Conservation (phyloP, 2,113 vertebrate species). For the Lagenorhynchus albirostris region DNA sequence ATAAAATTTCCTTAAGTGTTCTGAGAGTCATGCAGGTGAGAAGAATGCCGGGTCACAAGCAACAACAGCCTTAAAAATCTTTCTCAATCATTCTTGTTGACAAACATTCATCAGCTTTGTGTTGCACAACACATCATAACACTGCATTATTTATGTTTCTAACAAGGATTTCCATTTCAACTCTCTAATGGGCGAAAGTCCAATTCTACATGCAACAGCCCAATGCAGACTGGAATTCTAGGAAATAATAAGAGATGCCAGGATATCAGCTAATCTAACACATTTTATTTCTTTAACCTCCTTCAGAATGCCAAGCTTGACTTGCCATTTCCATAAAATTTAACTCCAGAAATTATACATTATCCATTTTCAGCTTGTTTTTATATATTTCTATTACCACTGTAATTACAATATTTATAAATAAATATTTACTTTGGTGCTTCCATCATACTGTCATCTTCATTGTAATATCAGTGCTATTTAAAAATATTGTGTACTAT, state of each 20-base stretch:
- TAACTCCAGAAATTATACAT: background rate
- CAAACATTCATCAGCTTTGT: constrained; percentile 53
- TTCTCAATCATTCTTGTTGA: constrained; percentile 62
- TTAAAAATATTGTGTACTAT: background rate
- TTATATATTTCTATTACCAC: background rate
- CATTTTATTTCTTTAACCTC: background rate
- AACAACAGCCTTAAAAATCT: constrained; percentile 63
- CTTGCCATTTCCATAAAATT: background rate
- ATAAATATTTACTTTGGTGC: background rate
- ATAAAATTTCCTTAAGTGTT: constrained; percentile 62
- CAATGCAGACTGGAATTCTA: background rate
- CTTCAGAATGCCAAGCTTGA: background rate
- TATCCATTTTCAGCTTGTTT: background rate
- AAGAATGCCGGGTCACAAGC: constrained; percentile 46
- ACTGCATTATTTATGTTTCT: constrained; percentile 24
- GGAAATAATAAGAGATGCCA: background rate
- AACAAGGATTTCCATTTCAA: constrained; percentile 56
- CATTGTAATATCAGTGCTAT: background rate
- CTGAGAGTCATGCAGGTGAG: constrained; percentile 53
- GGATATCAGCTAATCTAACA: background rate
- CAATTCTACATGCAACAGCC: background rate
- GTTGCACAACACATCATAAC: constrained; percentile 50
- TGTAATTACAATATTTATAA: background rate
- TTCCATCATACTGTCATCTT: background rate
- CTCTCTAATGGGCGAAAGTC: background rate